A percentile compares a stretch with the other conserved stretches of the same genome.
phyloP scores from a whole-genome alignment of 2,797 vertebrate species.

The Alectoris magna region DNA sequence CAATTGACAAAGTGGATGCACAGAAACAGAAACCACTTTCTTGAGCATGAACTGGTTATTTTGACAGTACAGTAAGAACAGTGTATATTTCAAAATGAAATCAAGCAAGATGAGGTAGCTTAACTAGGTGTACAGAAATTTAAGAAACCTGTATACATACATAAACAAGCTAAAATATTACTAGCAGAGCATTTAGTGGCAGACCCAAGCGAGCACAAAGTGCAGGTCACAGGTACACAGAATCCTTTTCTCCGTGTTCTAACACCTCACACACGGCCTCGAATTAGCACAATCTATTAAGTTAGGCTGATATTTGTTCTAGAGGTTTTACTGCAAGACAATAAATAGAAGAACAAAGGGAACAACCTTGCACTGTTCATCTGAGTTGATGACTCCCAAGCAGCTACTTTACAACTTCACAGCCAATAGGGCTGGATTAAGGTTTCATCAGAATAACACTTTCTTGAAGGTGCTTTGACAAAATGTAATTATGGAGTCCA shows the following conservation, averaged over 20 bases:
- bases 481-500: constrained; percentile 8
- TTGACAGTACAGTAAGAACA: not conserved
- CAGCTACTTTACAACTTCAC: not conserved
- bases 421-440: constrained; percentile 11
- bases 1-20: not conserved
- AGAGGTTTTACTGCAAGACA: constrained; percentile 54
- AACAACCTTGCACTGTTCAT: not conserved
- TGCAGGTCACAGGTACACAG: not conserved
- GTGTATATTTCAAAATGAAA: not conserved
- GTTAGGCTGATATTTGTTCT: constrained; percentile 14
- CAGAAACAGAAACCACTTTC: not conserved
- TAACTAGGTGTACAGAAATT: not conserved
- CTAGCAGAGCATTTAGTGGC: not conserved
- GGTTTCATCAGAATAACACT: constrained; percentile 44
- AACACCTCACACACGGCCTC: not conserved
- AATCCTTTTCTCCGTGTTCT: not conserved
- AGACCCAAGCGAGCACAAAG: not conserved
- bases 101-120: not conserved
- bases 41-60: not conserved
- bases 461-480: constrained; percentile 17
- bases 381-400: not conserved
- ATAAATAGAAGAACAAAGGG: constrained; percentile 41
- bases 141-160: not conserved
- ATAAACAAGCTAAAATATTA: not conserved
- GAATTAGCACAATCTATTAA: constrained; percentile 34